phyloP scores from a whole-genome alignment of 2,113 vertebrate genomes.

The Hirundichthys speculiger region DNA sequence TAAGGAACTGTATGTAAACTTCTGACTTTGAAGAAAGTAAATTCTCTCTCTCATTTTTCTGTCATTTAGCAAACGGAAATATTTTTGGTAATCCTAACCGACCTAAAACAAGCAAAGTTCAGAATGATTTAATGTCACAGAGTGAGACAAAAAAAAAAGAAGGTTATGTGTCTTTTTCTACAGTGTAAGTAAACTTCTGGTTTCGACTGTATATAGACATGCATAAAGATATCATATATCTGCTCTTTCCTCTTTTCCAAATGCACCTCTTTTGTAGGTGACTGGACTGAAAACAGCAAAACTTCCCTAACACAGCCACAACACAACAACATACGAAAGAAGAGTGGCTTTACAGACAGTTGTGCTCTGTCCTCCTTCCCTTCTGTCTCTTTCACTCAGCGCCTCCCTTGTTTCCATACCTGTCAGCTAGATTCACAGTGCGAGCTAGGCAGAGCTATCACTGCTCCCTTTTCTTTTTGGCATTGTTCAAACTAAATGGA shows the following conservation, averaged over 20 bases:
- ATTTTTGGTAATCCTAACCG: too few relatives aligned
- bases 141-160: too few relatives aligned
- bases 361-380: not conserved
- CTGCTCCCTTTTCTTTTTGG: slow-evolving; percentile 86
- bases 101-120: too few relatives aligned
- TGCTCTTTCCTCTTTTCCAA: not conserved
- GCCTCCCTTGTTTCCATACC: slow-evolving; percentile 39
- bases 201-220: too few relatives aligned
- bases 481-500: slow-evolving; percentile 99
- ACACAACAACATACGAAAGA: not conserved
- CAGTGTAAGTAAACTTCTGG: too few relatives aligned
- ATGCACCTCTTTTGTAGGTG: not conserved
- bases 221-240: too few relatives aligned
- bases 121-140: too few relatives aligned
- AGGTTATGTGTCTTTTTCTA: too few relatives aligned
- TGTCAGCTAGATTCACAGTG: slow-evolving; percentile 60
- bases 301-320: not conserved
- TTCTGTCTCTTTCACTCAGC: slow-evolving; percentile 5
- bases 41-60: too few relatives aligned
- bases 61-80: too few relatives aligned
- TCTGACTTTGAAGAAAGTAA: too few relatives aligned
- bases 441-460: slow-evolving; percentile 81
- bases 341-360: not conserved
- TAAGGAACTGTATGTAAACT: too few relatives aligned
- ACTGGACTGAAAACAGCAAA: not conserved